A percentile compares a stretch with the other conserved stretches of the same genome.
Conservation (phyloP, 2,113 vertebrate genomes). For the Cryptotis parvus region DNA sequence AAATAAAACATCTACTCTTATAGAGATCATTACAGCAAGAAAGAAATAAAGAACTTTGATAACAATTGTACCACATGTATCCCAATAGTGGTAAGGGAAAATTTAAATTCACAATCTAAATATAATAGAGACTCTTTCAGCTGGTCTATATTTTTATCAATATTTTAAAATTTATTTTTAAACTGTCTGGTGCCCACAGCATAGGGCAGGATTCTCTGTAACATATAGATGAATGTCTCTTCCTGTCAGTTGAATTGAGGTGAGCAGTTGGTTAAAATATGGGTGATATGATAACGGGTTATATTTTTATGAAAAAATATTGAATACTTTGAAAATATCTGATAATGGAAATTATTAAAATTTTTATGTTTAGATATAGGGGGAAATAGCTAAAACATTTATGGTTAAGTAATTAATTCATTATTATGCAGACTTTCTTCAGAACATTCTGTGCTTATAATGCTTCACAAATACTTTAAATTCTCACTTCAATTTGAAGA, state of each 20-base stretch:
- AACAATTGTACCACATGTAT: background rate
- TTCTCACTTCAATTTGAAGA: slow-evolving; percentile 6
- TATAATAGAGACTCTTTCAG: background rate
- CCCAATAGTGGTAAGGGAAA: too few species aligned
- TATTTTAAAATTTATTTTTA: slow-evolving; percentile 13
- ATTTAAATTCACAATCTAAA: too few species aligned
- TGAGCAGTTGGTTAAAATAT: background rate
- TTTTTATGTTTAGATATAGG: background rate
- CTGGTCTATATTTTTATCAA: background rate
- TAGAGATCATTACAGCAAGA: background rate
- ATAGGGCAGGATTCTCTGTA: background rate
- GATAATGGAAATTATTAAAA: background rate
- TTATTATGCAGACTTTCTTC: background rate
- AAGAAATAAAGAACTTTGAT: background rate
- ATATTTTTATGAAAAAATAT: background rate
- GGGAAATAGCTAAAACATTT: slow-evolving; percentile 3
- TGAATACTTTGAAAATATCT: background rate
- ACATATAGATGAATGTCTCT: background rate
- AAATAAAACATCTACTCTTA: background rate
- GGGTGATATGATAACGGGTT: background rate
- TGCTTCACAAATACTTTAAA: background rate
- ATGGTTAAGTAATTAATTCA: slow-evolving; percentile 35
- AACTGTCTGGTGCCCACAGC: background rate
- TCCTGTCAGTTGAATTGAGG: background rate
- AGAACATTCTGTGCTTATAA: background rate